Evolutionary conservation across 23 tunicate genomes (phyloP).

Genomic region (Clavelina lepadiformis): DNA sequence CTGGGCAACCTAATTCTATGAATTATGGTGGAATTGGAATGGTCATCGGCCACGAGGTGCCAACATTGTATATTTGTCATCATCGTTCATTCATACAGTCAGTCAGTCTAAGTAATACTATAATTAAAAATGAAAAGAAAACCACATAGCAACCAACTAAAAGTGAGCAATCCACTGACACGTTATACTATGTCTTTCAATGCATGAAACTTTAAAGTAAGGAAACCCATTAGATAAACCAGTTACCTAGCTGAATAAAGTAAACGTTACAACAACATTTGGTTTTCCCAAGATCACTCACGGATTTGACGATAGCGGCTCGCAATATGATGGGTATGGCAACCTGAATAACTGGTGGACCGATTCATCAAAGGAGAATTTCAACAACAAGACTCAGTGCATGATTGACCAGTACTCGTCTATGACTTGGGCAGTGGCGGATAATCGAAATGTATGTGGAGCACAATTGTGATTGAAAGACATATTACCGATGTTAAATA

Average conservation of each 20-base stretch:
- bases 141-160: too few relatives aligned
- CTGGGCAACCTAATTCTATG: conserved; percentile 86
- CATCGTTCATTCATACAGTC: too few relatives aligned
- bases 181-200: too few relatives aligned
- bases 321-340: conserved; percentile 85
- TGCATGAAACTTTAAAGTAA: too few relatives aligned
- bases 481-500: too few relatives aligned
- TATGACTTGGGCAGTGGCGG: conserved; percentile 72
- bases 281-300: conserved; percentile 98
- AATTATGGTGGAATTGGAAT: conserved; percentile 98
- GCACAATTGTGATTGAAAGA: too few relatives aligned
- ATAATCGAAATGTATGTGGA: conserved; percentile 25
- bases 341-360: conserved; percentile 94
- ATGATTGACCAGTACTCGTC: conserved; percentile 68
- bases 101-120: too few relatives aligned
- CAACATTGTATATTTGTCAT: neutral
- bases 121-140: too few relatives aligned
- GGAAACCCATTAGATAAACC: too few relatives aligned
- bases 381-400: conserved; percentile 49
- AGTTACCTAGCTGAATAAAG: too few relatives aligned
- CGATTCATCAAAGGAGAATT: conserved; percentile 30
- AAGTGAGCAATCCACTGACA: too few relatives aligned
- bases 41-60: conserved; percentile 98
- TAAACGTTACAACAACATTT: too few relatives aligned
- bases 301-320: conserved; percentile 93